A percentile compares a stretch with the other conserved stretches of the same genome.
Conservation (phyloP, 2,797 vertebrate species). For the Peromyscus eremicus region DNA sequence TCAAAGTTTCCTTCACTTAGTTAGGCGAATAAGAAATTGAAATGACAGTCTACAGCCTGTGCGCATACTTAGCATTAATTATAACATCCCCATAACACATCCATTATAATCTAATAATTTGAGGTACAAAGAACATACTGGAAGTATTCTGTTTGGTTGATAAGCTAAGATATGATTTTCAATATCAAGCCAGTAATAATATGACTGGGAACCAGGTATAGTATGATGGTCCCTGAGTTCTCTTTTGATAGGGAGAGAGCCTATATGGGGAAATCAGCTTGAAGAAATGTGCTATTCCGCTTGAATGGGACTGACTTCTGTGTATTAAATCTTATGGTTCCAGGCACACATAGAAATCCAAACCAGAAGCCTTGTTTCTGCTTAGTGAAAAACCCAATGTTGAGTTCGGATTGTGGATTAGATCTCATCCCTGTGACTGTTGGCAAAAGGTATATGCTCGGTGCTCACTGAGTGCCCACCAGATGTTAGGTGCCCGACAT, state of each 20-base stretch:
- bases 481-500: neutral
- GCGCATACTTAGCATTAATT: neutral
- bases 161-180: neutral
- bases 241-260: neutral
- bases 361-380: conserved; percentile 8
- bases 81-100: neutral
- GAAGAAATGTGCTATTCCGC: conserved; percentile 28
- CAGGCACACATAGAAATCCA: neutral
- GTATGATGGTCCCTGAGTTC: neutral
- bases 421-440: neutral
- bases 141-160: neutral
- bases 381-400: neutral
- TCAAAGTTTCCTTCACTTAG: neutral
- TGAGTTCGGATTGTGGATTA: neutral
- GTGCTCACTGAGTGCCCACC: neutral
- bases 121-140: neutral
- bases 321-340: neutral
- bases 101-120: neutral
- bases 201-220: neutral
- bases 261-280: neutral
- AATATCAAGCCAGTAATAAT: neutral
- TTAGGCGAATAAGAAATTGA: neutral
- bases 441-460: neutral
- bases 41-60: neutral
- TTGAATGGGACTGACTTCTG: neutral